Evolutionary conservation across 2,888 invertebrate species (phyloP), one percentile per base, ranked within the genome.

Genomic region (Sialis fuliginosa): DNA sequence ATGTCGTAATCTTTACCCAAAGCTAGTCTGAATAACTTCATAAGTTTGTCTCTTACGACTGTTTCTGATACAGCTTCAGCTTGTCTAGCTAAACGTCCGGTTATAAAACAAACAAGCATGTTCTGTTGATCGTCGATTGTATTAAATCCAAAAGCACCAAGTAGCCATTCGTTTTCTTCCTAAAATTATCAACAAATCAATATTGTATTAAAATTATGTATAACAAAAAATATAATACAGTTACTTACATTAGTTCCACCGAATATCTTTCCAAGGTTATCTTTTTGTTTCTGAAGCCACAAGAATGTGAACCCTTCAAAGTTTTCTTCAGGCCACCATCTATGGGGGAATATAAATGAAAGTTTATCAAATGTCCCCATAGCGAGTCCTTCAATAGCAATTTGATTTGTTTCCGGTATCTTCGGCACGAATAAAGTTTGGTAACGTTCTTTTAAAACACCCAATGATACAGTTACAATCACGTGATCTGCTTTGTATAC

Each of bases 321-420:
- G 30, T 60, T 54, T 6, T 61, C 58, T 0, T 67, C 63, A 81
- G 83, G 83, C 77, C 83, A 83, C 3, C 67, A 63, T 6, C 66
- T 57, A 0, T 74, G 64, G 58, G 79, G 86, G 34, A 69, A 66
- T 1, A 86, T 54, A 44, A 75, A 72, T 44, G 75, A 72, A 30
- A 85, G 71, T 64, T 86, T 86, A 50, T 75, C 71, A 1, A 79
- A 75, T 1, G 71, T 71, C 0, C 83, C 84, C 52, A 79, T 74
- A 0, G 74, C 70, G 41, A 81, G 58, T 12, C 65, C 65, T 59
- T 76, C 55, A 42, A 81, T 78, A 1, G 73, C 69, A 8, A 61
- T 62, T 1, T 66, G 52, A 63, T 81, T 81, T 4, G 58, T 56
- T 9, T 58, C 48, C 0, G 78, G 72, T 37, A 81, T 58, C 3